Evolutionary conservation across 2,888 invertebrate species (phyloP), one percentile per base, ranked within the genome.

Genomic region (Drosophila gaucha): DNA sequence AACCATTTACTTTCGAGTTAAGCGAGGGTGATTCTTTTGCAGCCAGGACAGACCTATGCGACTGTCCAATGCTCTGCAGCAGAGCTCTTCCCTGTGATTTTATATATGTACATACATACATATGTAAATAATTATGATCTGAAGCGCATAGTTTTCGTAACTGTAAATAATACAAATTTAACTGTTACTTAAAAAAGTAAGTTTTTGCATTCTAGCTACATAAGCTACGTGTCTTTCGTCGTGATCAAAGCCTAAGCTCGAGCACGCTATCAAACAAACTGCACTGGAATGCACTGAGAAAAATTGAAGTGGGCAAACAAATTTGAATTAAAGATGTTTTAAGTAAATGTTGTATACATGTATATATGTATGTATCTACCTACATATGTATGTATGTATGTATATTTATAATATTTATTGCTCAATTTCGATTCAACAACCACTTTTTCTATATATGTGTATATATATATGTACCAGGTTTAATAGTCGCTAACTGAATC

Each of bases 1-100:
- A 74, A 74, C 78, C 67, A 74, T 74, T 78, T 78, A 74, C 66
- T 74, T 82, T 78, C 26, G 60, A 73, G 80, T 68, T 62, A 62
- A 44, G 59, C 54, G 35, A 56, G 60, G 47, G 9, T 9, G 41
- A n/a, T n/a, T n/a, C n/a, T n/a, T n/a, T n/a, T n/a, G n/a, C n/a
- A n/a, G n/a, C n/a, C 24, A 2, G 12, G 2, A 4, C 41, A 5
- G 10, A 41, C 24, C 5, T 39, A 14, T 12, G 12, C 44, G 39
- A 46, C 64, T 46, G n/a, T 6, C 10, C 10, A 18, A 66, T 67
- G 54, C 55, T 16, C 66, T 65, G 22, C 18, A 28, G 1, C 14
- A 1, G 2, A 30, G 14, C 12, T 16, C 3, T 24, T 16, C 31
- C 9, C 6, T 16, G 6, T 31, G 1, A 14, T 14, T 20, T 10